phyloP scores from a whole-genome alignment of 2,797 vertebrate species.

The Sphaeramia orbicularis region DNA sequence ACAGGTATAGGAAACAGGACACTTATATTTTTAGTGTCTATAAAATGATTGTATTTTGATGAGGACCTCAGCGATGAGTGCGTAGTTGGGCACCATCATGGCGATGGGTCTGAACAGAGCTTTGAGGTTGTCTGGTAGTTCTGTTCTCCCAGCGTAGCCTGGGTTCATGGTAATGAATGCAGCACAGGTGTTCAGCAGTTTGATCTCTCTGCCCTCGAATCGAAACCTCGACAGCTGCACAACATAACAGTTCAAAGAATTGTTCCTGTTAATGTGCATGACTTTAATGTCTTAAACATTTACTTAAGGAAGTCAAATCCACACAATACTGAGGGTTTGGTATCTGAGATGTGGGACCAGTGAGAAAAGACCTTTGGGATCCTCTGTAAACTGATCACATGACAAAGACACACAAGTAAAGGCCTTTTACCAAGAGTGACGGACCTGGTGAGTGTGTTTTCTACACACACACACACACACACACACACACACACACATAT shows the following conservation, averaged over 20 bases:
- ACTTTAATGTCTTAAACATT: background rate
- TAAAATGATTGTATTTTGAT: no score
- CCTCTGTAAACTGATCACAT: no score
- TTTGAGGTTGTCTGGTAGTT: constrained; percentile 91
- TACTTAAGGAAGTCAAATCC: background rate
- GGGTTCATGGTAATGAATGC: constrained; percentile 95
- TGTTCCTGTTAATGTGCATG: background rate
- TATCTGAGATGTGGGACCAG: no score
- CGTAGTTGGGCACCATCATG: constrained; percentile 94
- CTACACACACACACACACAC: no score
- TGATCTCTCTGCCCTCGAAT: constrained; percentile 92
- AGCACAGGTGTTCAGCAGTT: constrained; percentile 89
- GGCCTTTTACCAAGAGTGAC: no score
- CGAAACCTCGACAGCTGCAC: constrained; percentile 87
- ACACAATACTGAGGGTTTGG: no score
- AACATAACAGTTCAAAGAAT: constrained; percentile 18
- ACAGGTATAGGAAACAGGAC: background rate
- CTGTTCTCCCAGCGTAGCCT: constrained; percentile 90
- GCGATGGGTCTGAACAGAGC: constrained; percentile 91
- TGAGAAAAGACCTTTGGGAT: no score
- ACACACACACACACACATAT: no score
- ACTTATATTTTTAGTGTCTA: constrained; percentile 6
- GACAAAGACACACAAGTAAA: no score
- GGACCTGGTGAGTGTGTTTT: no score
- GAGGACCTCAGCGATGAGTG: constrained; percentile 90